These are phyloP conservation scores for Pristionchus japonicus DNA, from an alignment of 2,888 invertebrate species.

Conservation along the genomic window DNA sequence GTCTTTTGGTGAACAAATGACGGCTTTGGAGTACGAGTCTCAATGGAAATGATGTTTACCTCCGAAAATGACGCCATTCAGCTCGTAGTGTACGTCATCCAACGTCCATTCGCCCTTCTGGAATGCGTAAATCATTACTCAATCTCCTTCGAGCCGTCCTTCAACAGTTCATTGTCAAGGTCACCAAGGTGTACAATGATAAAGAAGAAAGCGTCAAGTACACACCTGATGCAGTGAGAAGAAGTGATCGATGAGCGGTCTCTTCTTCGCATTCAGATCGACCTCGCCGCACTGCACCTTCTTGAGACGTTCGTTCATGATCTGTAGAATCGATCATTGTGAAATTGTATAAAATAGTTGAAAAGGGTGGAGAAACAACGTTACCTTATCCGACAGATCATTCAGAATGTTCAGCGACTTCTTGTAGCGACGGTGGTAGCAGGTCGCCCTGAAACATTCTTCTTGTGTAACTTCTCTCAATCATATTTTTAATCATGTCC, in stretches of 20 bases:
- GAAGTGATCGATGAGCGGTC: conserved; percentile 77
- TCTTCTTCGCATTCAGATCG: conserved; percentile 39
- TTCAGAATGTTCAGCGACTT: conserved; percentile 12
- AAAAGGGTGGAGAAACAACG: background rate
- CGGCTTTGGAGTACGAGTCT: no score
- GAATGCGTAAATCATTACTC: no score
- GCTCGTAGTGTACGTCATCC: conserved; percentile 77
- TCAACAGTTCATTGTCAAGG: no score
- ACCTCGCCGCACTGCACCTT: background rate
- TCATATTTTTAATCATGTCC: background rate
- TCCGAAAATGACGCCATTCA: conserved; percentile 78
- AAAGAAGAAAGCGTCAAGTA: no score
- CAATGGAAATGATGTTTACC: conserved; percentile 38
- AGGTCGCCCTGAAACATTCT: background rate
- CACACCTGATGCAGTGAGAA: conserved; percentile 55
- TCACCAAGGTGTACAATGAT: no score
- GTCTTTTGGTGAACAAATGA: no score
- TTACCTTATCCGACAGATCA: conserved; percentile 70
- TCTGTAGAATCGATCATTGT: background rate
- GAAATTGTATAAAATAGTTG: background rate
- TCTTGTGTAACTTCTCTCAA: no score
- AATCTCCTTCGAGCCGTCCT: no score
- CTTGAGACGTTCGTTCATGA: conserved; percentile 15
- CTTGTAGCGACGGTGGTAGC: conserved; percentile 21
- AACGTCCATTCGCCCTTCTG: conserved; percentile 71